Evolutionary conservation across 1,140 invertebrate species (phyloP), one percentile per base, ranked within the genome.

Genomic region (Philaenus spumarius): DNA sequence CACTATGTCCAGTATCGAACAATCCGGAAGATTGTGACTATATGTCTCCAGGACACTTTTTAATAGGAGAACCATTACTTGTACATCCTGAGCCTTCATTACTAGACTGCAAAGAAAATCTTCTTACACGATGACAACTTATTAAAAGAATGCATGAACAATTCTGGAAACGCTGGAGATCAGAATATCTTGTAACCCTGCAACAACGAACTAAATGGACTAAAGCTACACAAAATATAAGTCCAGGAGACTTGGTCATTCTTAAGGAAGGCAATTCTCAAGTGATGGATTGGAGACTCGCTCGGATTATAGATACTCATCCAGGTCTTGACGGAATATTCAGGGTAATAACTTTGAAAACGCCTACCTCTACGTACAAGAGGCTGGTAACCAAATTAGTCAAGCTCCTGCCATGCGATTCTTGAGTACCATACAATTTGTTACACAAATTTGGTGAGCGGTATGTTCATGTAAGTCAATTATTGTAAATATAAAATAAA

Each of bases 161-260:
- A 9, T 68, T 73, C 51, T 75, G 70, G 71, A 37, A 62, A n/a
- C 42, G 68, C n/a, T 74, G 72, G 68, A 62, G 52, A 1, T 50
- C 50, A 2, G 70, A 74, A 24, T 75, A 74, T 53, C 58, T 66
- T 1, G 35, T 46, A 26, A 34, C 65, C 43, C 39, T 72, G 30
- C 68, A 71, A 58, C 48, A 59, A 23, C 39, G 66, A 2, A 20
- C 45, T 20, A 71, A 71, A 59, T 71, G 67, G 67, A 43, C 22
- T 9, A 20, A 2, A 19, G n/a, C 40, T 14, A 24, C 2, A 1
- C 45, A 42, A n/a, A 62, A 60, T 50, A 11, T 64, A 7, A 30
- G 24, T 56, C 14, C 24, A 19, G 63, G 43, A 1, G 37, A 58
- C 19, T n/a, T 69, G 2, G 68, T 66, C 54, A 46, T 42, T n/a